Conservation (phyloP, 1,140 invertebrate species). For the Steinernema feltiae region DNA sequence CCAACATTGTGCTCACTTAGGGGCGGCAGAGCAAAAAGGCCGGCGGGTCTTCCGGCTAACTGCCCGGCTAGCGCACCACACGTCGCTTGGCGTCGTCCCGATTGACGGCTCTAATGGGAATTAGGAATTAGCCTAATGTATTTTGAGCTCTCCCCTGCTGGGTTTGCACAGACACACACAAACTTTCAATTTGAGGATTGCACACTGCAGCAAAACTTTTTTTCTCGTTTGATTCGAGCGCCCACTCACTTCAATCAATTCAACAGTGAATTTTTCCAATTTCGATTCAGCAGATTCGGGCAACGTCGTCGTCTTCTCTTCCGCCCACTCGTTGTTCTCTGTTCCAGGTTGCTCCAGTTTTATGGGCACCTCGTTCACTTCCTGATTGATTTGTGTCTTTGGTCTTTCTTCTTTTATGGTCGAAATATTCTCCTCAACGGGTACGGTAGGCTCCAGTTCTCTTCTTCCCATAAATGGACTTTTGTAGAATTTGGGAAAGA, state of each 20-base stretch:
- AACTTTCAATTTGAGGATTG: not conserved
- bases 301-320: not conserved
- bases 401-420: conserved; percentile 5
- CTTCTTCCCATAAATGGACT: conserved; percentile 45
- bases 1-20: too few species aligned
- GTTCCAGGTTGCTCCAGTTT: not conserved
- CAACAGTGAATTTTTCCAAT: not conserved
- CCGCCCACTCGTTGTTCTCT: not conserved
- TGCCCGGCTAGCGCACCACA: too few species aligned
- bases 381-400: not conserved
- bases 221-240: not conserved
- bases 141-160: not conserved
- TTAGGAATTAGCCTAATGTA: too few species aligned
- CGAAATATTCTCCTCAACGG: not conserved
- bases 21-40: too few species aligned
- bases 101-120: not conserved
- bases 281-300: not conserved
- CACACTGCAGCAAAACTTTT: not conserved
- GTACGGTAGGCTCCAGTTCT: conserved; percentile 4
- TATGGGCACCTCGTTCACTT: too few species aligned
- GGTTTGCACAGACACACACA: not conserved
- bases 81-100: not conserved
- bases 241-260: not conserved
- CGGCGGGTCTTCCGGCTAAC: too few species aligned
- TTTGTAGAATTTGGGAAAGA: conserved; percentile 62